Base-by-base conservation (phyloP, 1,140 invertebrate species). In the Drosophila punjabiensis region DNA sequence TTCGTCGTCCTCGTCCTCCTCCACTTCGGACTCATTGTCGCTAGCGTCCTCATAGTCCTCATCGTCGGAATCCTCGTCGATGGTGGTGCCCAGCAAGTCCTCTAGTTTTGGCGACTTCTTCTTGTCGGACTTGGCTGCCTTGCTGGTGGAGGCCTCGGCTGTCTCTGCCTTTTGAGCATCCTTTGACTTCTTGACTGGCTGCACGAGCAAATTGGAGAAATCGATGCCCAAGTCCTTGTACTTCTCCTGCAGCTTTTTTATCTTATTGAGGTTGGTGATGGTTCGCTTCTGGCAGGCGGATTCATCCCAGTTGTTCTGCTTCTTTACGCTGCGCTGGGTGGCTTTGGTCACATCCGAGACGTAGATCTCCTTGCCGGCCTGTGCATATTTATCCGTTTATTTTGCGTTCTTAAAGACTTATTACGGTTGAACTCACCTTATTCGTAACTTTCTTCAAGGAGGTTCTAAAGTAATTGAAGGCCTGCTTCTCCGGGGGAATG, bases 401-500 rank as follows among this genome's bases (percentile, higher is more conserved):
- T 55, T 53, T 24, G 3, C 3, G 5, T 11, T 16, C 11, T 6
- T 24, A 3, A 58, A n/a, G 20, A 28, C 14, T n/a, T 8, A 14
- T 0, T 35, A 13, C 1, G 9, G 14, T 4, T 3, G 0, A 3
- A 6, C 55, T 73, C 37, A 91, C 88, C 70, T 92, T 91, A 24
- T 93, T 91, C 20, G 32, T 76, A 0, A 93, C 89, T 64, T 80
- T 82, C 33, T 81, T 79, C 8, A 93, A 65, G 1, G 79, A 68
- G 55, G 93, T 69, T 8, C 79, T 83, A 89, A 95, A 92, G 76
- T 94, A 75, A 76, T 82, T 70, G 60, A 81, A 88, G 76, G 80
- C 93, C 74, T 95, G 94, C 71, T 95, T 93, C 55, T 95, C 94
- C 11, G 94, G 94, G 39, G 95, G 94, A 75, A 96, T 94, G 73